phyloP scores from a whole-genome alignment of 2,113 vertebrate genomes.

The Caranx ignobilis region DNA sequence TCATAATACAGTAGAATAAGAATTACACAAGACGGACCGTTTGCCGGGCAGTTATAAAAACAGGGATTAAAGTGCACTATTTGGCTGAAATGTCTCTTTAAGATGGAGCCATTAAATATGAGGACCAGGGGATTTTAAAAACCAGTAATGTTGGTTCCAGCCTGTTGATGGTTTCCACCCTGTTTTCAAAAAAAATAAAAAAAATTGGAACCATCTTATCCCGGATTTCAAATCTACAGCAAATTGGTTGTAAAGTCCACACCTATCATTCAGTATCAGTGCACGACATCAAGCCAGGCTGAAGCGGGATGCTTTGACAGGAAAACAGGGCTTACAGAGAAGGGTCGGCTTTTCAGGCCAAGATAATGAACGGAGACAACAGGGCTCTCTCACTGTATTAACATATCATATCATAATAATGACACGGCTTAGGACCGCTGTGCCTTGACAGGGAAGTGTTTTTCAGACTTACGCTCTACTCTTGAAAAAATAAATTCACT shows the following conservation, averaged over 20 bases:
- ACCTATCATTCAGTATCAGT: constrained; percentile 37
- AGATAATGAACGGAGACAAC: constrained; percentile 52
- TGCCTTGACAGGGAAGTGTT: constrained; percentile 1
- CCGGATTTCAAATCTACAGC: constrained; percentile 36
- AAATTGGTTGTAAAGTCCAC: constrained; percentile 50
- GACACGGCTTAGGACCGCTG: constrained; percentile 4
- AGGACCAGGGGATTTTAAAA: constrained; percentile 30
- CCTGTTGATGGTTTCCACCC: constrained; percentile 16
- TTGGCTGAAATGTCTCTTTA: constrained; percentile 54
- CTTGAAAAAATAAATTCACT: constrained; percentile 27
- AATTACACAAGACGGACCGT: constrained; percentile 44
- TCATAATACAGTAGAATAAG: constrained; percentile 32
- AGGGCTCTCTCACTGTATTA: constrained; percentile 24
- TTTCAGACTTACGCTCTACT: constrained; percentile 10
- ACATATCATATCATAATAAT: constrained; percentile 15
- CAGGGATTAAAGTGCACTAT: constrained; percentile 58
- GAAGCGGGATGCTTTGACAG: constrained; percentile 37
- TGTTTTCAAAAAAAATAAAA: not conserved
- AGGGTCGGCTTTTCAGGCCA: constrained; percentile 31
- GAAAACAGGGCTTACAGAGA: constrained; percentile 38
- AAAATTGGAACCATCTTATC: constrained; percentile 32
- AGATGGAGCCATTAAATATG: constrained; percentile 53
- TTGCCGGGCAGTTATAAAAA: constrained; percentile 50
- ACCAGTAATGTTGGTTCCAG: constrained; percentile 41
- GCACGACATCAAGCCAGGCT: constrained; percentile 31